Base-by-base conservation (phyloP, 2,113 vertebrate species). In the Entomyzon cyanotis region DNA sequence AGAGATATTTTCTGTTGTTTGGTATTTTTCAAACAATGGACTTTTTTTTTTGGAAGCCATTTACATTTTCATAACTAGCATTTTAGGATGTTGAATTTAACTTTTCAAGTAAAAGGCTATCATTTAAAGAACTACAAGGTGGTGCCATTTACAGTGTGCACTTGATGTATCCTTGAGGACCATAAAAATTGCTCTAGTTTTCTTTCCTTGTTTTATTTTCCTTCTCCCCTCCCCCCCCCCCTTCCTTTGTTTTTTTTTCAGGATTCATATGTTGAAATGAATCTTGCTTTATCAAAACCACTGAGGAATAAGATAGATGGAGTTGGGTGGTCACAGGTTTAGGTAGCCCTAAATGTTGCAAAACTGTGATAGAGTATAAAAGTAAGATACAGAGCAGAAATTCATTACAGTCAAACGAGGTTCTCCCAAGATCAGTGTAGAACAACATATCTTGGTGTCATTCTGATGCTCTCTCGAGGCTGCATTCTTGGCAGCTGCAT, bases 391-490 rank as follows among this genome's bases (percentile, higher is more conserved):
- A 67, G 17, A 4, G 19, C 41, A 84, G 70, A 79, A 84, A 91
- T 74, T n/a, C 18, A 55, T 63, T 6, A 7, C 22, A 90, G 20
- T 37, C 65, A 50, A 37, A 42, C 25, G 6, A 80, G 15, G 33
- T 70, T 95, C 88, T 67, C 63, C 59, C 0, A 2, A 78, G 73
- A 74, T 84, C n/a, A 46, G 17, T 10, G 52, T 53, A 89, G 52
- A 92, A 64, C 59, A 93, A 24, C 63, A 8, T 15, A 71, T 75
- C 85, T 87, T 35, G 47, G 93, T 95, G 85, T 86, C 13, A 1
- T 78, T 96, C 79, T 93, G 88, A 93, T 89, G 73, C 93, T 96
- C 86, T 94, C 69, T 78, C 41, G 69, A 92, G 85, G 60, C 65
- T 78, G 33, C 71, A 22, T 96, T 96, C 91, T 60, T 96, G 94